Percentiles rank a stretch among this genome's conserved stretches.
phyloP scores from a whole-genome alignment of 2,113 vertebrate species.

The Jaculus jaculus region DNA sequence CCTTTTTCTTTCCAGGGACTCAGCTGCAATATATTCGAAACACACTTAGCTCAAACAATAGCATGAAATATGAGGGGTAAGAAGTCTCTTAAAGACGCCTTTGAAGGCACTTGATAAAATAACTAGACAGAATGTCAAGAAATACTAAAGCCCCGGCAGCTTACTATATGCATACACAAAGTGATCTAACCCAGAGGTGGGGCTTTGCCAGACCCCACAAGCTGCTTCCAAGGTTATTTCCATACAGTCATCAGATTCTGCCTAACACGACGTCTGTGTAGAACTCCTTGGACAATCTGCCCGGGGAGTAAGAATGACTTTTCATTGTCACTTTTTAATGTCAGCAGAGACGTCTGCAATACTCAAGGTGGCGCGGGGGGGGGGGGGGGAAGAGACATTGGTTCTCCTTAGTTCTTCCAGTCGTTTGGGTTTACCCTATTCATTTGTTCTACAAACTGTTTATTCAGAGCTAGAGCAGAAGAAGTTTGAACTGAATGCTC shows the following conservation, averaged over 20 bases:
- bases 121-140: constrained; percentile 64
- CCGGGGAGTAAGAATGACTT: constrained; percentile 46
- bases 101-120: constrained; percentile 68
- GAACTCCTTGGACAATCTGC: background rate
- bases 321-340: constrained; percentile 39
- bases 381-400: background rate
- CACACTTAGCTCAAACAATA: constrained; percentile 59
- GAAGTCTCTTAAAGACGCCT: constrained; percentile 51
- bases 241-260: constrained; percentile 21
- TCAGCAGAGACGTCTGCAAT: background rate
- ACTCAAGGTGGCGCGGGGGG: background rate
- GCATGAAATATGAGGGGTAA: constrained; percentile 37
- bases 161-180: constrained; percentile 32
- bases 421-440: constrained; percentile 40
- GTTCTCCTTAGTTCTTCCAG: constrained; percentile 59
- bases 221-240: constrained; percentile 50
- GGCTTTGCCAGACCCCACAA: constrained; percentile 17
- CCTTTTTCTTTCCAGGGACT: constrained; percentile 44
- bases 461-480: constrained; percentile 45
- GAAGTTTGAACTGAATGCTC: background rate
- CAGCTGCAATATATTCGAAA: constrained; percentile 52
- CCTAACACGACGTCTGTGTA: background rate
- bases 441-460: constrained; percentile 53
- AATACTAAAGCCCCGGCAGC: constrained; percentile 43
- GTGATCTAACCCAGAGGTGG: constrained; percentile 60